Evolutionary conservation across 2,888 invertebrate genomes (phyloP), one percentile per base, ranked within the genome.

Genomic region (Pyrgus malvae): DNA sequence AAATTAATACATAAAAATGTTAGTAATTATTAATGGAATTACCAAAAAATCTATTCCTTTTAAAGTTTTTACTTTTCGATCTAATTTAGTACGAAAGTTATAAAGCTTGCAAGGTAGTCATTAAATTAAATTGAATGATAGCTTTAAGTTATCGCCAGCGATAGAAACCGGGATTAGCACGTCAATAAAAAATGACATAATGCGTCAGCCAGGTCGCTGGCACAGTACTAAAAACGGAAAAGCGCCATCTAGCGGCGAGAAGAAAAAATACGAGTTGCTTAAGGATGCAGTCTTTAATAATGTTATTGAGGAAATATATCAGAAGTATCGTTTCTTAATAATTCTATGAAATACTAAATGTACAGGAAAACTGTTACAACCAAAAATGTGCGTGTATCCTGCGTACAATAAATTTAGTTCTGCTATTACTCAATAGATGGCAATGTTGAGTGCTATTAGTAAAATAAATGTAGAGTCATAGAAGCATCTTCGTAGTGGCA

Each of bases 171-270:
- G 12, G 42, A n/a, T 9, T 48, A 21, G 31, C 7, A 37, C 42
- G 42, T 35, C 35, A 27, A 62, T 59, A 57, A 60, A 59, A 56
- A 55, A 62, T 66, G 63, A 64, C 65, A 67, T 68, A 66, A 69
- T 59, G 57, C 57, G 63, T 63, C 64, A 66, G 46, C 57, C 59
- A 56, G 27, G 48, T 37, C 37, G 35, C 37, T 44, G 35, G 35
- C 35, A 42, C 35, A 27, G 42, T 35, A 37, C 25, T 27, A 27
- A 35, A 14, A 19, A n/a, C 12, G 27, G 19, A 27, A 19, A 41
- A 71, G 44, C 76, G 83, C 77, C 84, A 85, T 78, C 87, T 85
- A 33, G 68, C 64, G 61, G 59, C 9, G 29, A 40, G 55, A 65
- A 41, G 41, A 37, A 27, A 29, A 51, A 12, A 11, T 11, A 25